Percentiles rank a stretch among this genome's conserved stretches.
These are phyloP conservation scores for Callithrix jacchus DNA, from an alignment of 2,113 vertebrate genomes.

Conservation along the genomic window DNA sequence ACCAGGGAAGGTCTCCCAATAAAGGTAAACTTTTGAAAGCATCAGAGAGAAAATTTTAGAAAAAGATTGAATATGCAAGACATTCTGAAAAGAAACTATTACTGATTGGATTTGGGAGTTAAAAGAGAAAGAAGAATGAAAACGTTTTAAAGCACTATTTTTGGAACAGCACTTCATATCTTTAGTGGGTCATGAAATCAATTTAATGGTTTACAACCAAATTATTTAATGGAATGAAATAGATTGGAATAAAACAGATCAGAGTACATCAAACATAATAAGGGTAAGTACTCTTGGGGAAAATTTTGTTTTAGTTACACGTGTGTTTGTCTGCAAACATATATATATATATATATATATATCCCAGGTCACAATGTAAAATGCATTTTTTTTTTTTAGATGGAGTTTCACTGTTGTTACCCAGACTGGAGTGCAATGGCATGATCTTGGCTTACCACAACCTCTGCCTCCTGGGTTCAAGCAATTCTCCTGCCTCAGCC, in stretches of 20 bases:
- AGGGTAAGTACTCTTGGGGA: neutral
- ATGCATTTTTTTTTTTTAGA: neutral
- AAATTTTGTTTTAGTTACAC: neutral
- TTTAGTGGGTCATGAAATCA: conserved; percentile 12
- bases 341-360: neutral
- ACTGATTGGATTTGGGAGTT: neutral
- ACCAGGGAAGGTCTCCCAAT: neutral
- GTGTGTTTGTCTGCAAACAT: neutral
- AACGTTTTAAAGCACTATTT: conserved; percentile 21
- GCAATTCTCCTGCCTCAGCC: too few relatives aligned
- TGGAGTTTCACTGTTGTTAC: too few relatives aligned
- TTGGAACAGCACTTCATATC: neutral
- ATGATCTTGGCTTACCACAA: too few relatives aligned
- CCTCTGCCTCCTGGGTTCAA: too few relatives aligned
- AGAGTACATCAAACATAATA: neutral
- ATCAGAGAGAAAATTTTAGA: neutral
- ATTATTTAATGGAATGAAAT: neutral
- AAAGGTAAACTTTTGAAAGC: neutral
- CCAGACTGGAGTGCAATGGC: too few relatives aligned
- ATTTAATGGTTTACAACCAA: conserved; percentile 18
- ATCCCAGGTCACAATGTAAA: neutral
- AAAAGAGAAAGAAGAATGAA: conserved; percentile 24
- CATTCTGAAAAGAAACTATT: conserved; percentile 33
- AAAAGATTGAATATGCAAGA: neutral
- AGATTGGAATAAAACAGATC: neutral